A percentile compares a stretch with the other conserved stretches of the same genome.
Evolutionary conservation across 2,888 invertebrate species (phyloP).

Genomic region (Chironomus riparius): DNA sequence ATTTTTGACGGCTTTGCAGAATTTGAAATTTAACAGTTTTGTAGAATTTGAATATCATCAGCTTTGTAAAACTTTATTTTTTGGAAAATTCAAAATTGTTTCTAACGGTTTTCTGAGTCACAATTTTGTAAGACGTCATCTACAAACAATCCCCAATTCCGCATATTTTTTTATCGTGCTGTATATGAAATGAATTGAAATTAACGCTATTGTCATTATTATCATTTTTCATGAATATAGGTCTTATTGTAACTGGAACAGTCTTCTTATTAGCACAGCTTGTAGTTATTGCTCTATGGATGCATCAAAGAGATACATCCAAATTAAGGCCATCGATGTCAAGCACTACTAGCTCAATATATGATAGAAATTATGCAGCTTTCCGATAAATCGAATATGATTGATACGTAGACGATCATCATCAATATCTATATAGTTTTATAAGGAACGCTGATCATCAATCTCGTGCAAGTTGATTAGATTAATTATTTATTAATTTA

Average conservation of each 20-base stretch:
- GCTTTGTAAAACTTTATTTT: not conserved
- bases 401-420: not conserved
- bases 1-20: too few species aligned
- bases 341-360: constrained; percentile 6
- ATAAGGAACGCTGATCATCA: too few species aligned
- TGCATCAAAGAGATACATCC: not conserved
- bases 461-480: not conserved
- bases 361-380: constrained; percentile 12
- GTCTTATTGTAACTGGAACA: constrained; percentile 74
- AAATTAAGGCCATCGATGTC: not conserved
- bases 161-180: not conserved
- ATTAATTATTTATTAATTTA: too few species aligned
- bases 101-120: too few species aligned
- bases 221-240: constrained; percentile 44
- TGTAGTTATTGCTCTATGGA: constrained; percentile 78
- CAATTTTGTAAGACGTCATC: not conserved
- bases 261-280: constrained; percentile 80
- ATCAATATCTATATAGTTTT: not conserved
- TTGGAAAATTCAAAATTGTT: too few species aligned
- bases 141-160: not conserved
- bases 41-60: not conserved
- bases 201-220: not conserved
- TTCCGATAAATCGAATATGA: not conserved
- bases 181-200: not conserved
- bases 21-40: not conserved